phyloP scores from a whole-genome alignment of 2,797 vertebrate genomes.

The Adrianichthys oophorus region DNA sequence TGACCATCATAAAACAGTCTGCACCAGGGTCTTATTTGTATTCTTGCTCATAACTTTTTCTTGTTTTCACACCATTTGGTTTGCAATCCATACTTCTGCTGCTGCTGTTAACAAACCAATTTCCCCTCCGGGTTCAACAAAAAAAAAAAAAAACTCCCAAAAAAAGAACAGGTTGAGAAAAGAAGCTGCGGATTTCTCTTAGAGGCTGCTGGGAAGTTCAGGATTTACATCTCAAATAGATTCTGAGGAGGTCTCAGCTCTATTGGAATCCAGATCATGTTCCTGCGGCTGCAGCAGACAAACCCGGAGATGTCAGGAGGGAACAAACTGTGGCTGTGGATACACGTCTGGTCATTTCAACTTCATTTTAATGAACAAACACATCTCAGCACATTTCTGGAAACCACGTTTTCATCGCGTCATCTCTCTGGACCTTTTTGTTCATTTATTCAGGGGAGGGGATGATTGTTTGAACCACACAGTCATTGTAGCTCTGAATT shows the following conservation, averaged over 20 bases:
- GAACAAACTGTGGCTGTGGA: not conserved
- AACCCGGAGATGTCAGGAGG: not conserved
- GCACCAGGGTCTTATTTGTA: constrained; percentile 39
- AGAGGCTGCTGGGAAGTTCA: constrained; percentile 11
- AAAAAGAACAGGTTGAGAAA: not conserved
- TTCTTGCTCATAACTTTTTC: constrained; percentile 20
- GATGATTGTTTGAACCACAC: too few species aligned
- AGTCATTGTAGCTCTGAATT: too few species aligned
- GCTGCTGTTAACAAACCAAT: constrained; percentile 43
- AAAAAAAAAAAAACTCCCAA: constrained; percentile 15
- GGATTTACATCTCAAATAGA: constrained; percentile 27
- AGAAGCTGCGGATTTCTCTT: constrained; percentile 5
- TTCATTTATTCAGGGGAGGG: too few species aligned
- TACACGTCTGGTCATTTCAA: not conserved
- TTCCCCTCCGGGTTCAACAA: constrained; percentile 35
- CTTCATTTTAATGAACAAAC: too few species aligned
- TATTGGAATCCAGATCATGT: constrained; percentile 19
- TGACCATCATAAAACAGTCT: constrained; percentile 22
- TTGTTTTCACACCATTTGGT: constrained; percentile 4
- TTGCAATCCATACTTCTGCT: constrained; percentile 22
- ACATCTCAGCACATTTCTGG: too few species aligned
- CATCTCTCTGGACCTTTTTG: too few species aligned
- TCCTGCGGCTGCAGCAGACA: constrained; percentile 2
- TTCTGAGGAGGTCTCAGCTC: not conserved
- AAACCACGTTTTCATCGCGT: too few species aligned